Evolutionary conservation across 2,113 vertebrate species (phyloP).

Genomic region (Camarhynchus parvulus): DNA sequence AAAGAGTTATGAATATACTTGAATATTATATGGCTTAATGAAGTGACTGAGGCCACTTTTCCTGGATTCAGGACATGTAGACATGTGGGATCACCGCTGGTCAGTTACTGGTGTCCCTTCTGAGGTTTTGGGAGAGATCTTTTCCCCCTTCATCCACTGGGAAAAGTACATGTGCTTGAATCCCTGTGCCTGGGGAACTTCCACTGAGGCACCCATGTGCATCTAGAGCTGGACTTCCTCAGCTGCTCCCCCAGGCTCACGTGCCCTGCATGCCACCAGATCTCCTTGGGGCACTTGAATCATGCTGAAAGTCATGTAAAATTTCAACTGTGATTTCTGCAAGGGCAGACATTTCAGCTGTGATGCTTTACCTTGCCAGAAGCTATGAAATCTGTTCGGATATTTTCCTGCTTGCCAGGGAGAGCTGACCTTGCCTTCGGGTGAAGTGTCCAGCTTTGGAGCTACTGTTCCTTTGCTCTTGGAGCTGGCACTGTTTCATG

Average conservation of each 20-base stretch:
- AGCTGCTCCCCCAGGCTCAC: background rate
- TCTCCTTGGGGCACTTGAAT: background rate
- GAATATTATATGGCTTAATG: background rate
- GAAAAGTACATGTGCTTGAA: background rate
- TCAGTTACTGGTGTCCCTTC: background rate
- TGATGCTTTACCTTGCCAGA: background rate
- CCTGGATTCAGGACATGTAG: background rate
- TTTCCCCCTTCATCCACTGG: background rate
- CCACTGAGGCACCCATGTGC: background rate
- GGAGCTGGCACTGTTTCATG: background rate
- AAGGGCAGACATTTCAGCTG: constrained; percentile 15
- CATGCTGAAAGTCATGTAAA: background rate
- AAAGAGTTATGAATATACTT: background rate
- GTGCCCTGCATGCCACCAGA: background rate
- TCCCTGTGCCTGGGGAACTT: background rate
- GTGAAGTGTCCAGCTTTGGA: background rate
- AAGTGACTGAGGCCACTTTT: background rate
- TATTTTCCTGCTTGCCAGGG: constrained; percentile 40
- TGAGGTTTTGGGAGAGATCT: background rate
- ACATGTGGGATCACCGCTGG: background rate
- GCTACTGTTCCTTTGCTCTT: background rate
- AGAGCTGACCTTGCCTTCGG: constrained; percentile 21
- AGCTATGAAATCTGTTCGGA: background rate
- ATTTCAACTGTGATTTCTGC: background rate
- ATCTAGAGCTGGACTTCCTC: background rate